These are phyloP conservation scores for fruit fly (Drosophila melanogaster) DNA, from an alignment of 1,140 invertebrate species.

Conservation along the genomic window DNA sequence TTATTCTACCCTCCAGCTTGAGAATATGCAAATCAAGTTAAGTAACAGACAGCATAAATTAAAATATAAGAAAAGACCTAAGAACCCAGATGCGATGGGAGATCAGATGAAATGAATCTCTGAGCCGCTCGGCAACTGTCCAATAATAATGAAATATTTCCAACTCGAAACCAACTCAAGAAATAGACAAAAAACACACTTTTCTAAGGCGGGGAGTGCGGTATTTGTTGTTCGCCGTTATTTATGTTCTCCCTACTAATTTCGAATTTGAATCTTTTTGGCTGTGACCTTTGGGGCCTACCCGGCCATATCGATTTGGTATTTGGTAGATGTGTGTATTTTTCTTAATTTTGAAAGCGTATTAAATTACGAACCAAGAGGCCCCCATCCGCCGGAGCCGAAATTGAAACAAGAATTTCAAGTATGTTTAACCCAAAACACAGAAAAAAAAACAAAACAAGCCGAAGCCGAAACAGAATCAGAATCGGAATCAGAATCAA, in stretches of 20 bases:
- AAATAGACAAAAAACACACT: conserved; percentile 48
- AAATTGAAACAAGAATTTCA: conserved; percentile 83
- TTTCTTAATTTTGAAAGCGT: conserved; percentile 82
- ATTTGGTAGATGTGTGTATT: conserved; percentile 43
- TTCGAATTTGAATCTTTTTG: conserved; percentile 72
- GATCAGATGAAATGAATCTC: conserved; percentile 60
- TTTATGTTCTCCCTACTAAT: conserved; percentile 70
- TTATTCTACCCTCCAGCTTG: conserved; percentile 22
- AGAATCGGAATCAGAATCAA: conserved; percentile 23
- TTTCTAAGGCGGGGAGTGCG: conserved; percentile 10
- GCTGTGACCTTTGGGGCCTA: conserved; percentile 78
- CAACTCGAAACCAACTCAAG: conserved; percentile 5
- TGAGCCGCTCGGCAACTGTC: conserved; percentile 70
- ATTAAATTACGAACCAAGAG: conserved; percentile 67
- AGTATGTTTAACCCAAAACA: conserved; percentile 82
- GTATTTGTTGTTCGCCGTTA: conserved; percentile 41
- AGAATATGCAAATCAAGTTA: conserved; percentile 74
- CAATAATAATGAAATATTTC: conserved; percentile 84
- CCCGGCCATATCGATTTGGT: conserved; percentile 49
- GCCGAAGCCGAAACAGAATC: conserved; percentile 28
- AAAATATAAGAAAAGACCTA: conserved; percentile 25
- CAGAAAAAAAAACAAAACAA: conserved; percentile 18
- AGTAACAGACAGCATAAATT: conserved; percentile 73
- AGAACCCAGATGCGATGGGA: conserved; percentile 26
- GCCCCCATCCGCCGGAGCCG: conserved; percentile 22